These are phyloP conservation scores for Oegoconia quadripuncta DNA, from an alignment of 2,888 invertebrate species.

Conservation along the genomic window DNA sequence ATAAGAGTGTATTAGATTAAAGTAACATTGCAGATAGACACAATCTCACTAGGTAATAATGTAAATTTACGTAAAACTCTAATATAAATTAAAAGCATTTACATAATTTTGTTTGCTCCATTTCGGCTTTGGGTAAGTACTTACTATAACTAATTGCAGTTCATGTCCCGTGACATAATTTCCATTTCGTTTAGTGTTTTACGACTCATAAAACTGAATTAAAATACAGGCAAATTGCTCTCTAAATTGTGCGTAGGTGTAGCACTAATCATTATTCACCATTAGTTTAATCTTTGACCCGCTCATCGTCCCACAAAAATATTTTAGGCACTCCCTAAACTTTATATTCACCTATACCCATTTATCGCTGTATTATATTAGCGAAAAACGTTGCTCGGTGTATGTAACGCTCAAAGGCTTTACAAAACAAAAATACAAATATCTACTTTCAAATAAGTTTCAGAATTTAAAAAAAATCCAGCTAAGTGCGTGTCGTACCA, in stretches of 20 bases:
- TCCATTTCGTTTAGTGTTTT: conserved; percentile 47
- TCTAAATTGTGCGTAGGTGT: conserved; percentile 26
- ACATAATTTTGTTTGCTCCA: conserved; percentile 39
- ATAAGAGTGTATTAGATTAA: conserved; percentile 1
- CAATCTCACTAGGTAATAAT: not conserved
- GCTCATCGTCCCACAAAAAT: not conserved
- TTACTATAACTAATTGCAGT: conserved; percentile 45
- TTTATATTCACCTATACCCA: too few relatives aligned
- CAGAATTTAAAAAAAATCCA: too few relatives aligned
- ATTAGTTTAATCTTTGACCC: not conserved
- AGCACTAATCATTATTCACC: conserved; percentile 4
- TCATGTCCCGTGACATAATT: conserved; percentile 37
- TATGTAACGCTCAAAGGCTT: too few relatives aligned
- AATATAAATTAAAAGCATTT: conserved; percentile 25
- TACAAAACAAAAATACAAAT: too few relatives aligned
- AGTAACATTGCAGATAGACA: not conserved
- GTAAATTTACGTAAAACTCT: conserved; percentile 24
- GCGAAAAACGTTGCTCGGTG: too few relatives aligned
- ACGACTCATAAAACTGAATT: conserved; percentile 44
- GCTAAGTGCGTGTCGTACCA: too few relatives aligned
- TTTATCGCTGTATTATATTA: too few relatives aligned
- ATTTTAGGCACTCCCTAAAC: too few relatives aligned
- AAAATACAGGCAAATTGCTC: conserved; percentile 32
- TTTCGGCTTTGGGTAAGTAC: conserved; percentile 35
- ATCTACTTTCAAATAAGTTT: too few relatives aligned